phyloP scores from a whole-genome alignment of 2,113 vertebrate species.

The Colaptes auratus region DNA sequence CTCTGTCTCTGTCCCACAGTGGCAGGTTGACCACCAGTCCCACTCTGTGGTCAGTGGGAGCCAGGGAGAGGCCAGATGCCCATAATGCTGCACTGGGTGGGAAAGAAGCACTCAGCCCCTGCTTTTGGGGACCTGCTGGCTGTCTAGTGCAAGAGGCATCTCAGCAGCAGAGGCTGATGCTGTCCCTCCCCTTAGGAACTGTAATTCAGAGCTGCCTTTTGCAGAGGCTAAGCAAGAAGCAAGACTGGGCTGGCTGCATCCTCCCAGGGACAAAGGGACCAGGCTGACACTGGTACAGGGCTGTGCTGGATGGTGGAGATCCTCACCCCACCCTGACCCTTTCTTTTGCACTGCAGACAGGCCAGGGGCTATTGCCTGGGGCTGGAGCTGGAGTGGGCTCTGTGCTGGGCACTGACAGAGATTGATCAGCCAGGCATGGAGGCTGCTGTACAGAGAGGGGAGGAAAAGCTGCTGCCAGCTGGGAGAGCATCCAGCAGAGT shows the following conservation, averaged over 20 bases:
- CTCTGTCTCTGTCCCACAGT: background rate
- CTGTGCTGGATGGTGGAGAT: accelerated
- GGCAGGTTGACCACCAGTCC: background rate
- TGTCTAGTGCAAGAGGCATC: background rate
- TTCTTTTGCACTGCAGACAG: background rate
- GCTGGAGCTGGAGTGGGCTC: background rate
- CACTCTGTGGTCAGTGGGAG: accelerated
- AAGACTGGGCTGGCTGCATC: background rate
- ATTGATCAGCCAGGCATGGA: accelerated
- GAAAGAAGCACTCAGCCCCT: background rate
- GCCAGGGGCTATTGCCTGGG: background rate
- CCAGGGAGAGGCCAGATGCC: background rate
- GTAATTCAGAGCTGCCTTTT: background rate
- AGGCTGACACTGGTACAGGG: background rate
- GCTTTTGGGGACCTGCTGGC: background rate
- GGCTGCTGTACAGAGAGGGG: background rate
- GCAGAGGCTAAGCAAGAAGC: background rate
- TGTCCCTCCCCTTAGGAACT: accelerated
- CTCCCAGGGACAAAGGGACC: background rate
- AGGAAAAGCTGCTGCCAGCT: background rate
- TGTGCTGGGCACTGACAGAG: background rate
- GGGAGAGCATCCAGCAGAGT: background rate
- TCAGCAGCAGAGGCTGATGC: background rate
- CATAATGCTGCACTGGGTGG: accelerated
- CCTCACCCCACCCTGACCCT: accelerated